Evolutionary conservation across 2,888 invertebrate genomes (phyloP).

Genomic region (Willowsia nigromaculata): DNA sequence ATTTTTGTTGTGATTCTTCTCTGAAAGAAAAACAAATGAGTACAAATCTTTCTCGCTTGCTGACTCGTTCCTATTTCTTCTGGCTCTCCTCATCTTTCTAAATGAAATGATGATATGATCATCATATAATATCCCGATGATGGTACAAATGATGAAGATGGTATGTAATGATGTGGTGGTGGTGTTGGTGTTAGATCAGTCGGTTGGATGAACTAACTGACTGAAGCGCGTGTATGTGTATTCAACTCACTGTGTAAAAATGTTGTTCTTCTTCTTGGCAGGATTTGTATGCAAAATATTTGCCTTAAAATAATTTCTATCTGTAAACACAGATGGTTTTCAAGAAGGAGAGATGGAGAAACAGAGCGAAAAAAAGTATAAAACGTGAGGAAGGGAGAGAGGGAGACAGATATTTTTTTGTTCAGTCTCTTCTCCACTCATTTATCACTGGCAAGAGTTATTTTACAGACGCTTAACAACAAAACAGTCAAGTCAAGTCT

Average conservation of each 20-base stretch:
- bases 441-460: not conserved
- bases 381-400: too few relatives aligned
- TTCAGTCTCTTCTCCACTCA: not conserved
- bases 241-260: not conserved
- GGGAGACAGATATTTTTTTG: too few relatives aligned
- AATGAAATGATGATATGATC: not conserved
- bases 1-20: not conserved
- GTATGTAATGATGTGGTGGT: not conserved
- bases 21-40: not conserved
- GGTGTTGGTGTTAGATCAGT: not conserved
- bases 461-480: not conserved
- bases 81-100: not conserved
- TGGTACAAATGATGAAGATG: not conserved
- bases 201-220: not conserved
- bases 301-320: not conserved
- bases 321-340: conserved; percentile 29
- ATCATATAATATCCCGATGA: not conserved
- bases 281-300: not conserved
- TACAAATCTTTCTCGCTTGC: not conserved
- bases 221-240: not conserved
- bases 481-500: not conserved
- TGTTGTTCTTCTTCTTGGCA: not conserved
- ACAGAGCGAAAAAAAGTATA: too few relatives aligned
- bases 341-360: not conserved
- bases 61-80: not conserved